These are phyloP conservation scores for Hippocampus kuda DNA, from an alignment of 2,797 vertebrate species.

Conservation along the genomic window DNA sequence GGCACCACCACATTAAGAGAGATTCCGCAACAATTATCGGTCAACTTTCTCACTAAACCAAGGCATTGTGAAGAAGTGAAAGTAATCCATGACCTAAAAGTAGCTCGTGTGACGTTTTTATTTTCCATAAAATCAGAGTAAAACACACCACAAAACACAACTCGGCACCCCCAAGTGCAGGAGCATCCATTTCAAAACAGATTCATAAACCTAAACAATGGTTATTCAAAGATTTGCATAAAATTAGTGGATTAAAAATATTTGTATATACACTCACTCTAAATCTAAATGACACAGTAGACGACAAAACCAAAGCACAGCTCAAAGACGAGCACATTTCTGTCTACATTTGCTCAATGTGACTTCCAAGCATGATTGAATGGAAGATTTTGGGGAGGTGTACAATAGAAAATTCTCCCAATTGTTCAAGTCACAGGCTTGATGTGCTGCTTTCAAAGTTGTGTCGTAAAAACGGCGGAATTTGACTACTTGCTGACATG, in stretches of 20 bases:
- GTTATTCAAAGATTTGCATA: slow-evolving; percentile 8
- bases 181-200: slow-evolving; percentile 20
- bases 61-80: background rate
- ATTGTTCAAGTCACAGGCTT: background rate
- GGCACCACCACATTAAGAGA: slow-evolving; percentile 24
- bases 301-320: background rate
- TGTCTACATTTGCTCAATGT: background rate
- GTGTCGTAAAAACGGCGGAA: background rate
- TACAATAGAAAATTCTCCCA: background rate
- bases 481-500: background rate
- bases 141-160: slow-evolving; percentile 28
- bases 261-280: slow-evolving; percentile 7
- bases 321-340: background rate
- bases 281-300: background rate
- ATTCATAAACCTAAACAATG: slow-evolving; percentile 17
- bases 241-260: background rate
- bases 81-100: background rate
- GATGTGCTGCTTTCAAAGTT: background rate
- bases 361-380: background rate
- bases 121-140: slow-evolving; percentile 50
- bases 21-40: background rate
- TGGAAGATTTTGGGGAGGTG: background rate
- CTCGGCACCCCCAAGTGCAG: slow-evolving; percentile 41
- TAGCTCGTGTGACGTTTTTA: slow-evolving; percentile 31
- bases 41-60: background rate